These are phyloP conservation scores for Gadopsis bispinosus DNA, from an alignment of 2,797 vertebrate genomes.

Conservation along the genomic window DNA sequence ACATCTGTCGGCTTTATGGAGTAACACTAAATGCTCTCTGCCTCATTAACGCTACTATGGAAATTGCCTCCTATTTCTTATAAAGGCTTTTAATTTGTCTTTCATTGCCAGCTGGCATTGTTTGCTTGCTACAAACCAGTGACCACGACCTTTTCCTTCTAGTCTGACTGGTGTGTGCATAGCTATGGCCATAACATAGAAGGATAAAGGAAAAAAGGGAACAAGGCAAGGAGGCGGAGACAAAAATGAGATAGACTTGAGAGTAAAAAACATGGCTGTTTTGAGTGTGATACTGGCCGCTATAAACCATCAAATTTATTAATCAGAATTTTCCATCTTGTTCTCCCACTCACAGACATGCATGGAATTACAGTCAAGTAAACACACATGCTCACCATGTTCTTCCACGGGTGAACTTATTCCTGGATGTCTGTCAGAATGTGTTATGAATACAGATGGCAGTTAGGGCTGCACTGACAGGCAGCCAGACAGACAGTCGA, in stretches of 20 bases:
- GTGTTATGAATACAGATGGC: conserved; percentile 90
- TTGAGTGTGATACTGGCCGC: not conserved
- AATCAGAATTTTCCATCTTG: not conserved
- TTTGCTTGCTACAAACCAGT: conserved; percentile 52
- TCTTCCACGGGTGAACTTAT: conserved; percentile 41
- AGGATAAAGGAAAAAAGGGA: not conserved
- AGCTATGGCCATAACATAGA: not conserved
- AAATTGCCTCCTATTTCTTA: conserved; percentile 64
- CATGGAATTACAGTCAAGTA: not conserved
- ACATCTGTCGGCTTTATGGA: conserved; percentile 67
- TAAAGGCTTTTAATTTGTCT: conserved; percentile 65
- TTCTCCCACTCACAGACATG: not conserved
- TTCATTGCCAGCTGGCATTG: conserved; percentile 67
- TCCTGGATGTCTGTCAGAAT: conserved; percentile 85
- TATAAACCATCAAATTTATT: conserved; percentile 7
- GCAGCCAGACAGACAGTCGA: conserved; percentile 84
- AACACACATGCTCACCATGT: conserved; percentile 28
- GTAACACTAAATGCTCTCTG: conserved; percentile 63
- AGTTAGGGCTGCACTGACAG: conserved; percentile 44
- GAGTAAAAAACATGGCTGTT: not conserved
- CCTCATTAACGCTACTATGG: conserved; percentile 67
- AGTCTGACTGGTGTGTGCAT: conserved; percentile 1
- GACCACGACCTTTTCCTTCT: conserved; percentile 32
- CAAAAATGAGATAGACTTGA: not conserved
- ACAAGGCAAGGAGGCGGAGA: not conserved